A percentile compares a stretch with the other conserved stretches of the same genome.
These are phyloP conservation scores for Epicauta chinensis DNA, from an alignment of 1,140 invertebrate genomes.

Conservation along the genomic window DNA sequence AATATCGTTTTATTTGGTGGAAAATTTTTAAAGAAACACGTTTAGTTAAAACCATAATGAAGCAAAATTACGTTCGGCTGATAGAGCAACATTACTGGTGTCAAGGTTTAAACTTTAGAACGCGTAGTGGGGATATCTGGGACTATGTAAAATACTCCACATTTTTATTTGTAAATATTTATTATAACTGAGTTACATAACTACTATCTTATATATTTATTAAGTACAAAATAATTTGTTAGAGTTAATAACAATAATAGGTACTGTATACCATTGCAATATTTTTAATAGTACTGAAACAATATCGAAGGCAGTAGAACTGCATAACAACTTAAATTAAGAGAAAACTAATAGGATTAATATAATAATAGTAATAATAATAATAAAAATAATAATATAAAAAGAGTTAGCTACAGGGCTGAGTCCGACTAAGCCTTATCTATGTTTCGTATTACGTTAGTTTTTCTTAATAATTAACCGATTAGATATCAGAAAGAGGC, in stretches of 20 bases:
- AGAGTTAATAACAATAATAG: conserved; percentile 16
- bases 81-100: too few species aligned
- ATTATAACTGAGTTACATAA: conserved; percentile 21
- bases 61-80: too few species aligned
- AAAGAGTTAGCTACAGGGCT: not conserved
- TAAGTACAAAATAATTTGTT: conserved; percentile 22
- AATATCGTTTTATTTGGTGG: not conserved
- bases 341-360: not conserved
- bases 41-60: too few species aligned
- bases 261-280: conserved; percentile 13
- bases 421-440: conserved; percentile 5
- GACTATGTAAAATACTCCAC: too few species aligned
- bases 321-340: conserved; percentile 2
- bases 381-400: conserved; percentile 2
- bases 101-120: too few species aligned
- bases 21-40: not conserved
- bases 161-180: conserved; percentile 24
- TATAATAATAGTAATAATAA: conserved; percentile 3
- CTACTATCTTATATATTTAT: conserved; percentile 8
- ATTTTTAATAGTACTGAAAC: conserved; percentile 6
- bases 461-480: conserved; percentile 1
- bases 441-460: not conserved
- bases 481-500: conserved; percentile 1
- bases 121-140: too few species aligned
- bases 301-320: conserved; percentile 9